Evolutionary conservation across 2,888 invertebrate genomes (phyloP).

Genomic region (Clusia tigrina): DNA sequence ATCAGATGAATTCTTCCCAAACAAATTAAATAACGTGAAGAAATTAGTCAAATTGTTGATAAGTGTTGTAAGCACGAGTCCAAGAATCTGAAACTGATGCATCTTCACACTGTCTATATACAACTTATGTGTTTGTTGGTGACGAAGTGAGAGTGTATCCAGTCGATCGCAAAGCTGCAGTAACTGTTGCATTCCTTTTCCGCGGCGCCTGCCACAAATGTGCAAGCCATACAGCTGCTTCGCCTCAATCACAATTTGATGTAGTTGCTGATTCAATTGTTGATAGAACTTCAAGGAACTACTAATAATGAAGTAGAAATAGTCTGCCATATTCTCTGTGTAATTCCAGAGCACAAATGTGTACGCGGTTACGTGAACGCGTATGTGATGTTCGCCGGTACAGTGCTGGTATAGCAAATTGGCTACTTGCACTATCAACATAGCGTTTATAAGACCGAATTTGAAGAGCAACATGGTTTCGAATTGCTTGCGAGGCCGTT

Average conservation of each 20-base stretch:
- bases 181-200: conserved; percentile 32
- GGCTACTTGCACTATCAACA: conserved; percentile 49
- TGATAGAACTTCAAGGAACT: conserved; percentile 48
- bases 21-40: conserved; percentile 50
- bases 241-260: conserved; percentile 26
- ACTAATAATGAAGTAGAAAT: conserved; percentile 48
- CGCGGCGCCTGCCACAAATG: conserved; percentile 13
- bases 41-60: conserved; percentile 52
- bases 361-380: conserved; percentile 46
- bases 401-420: conserved; percentile 40
- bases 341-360: conserved; percentile 55
- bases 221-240: not conserved
- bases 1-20: conserved; percentile 40
- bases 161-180: conserved; percentile 42
- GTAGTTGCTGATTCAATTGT: conserved; percentile 42
- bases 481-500: conserved; percentile 38
- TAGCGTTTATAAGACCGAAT: conserved; percentile 48
- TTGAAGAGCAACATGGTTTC: conserved; percentile 49
- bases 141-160: conserved; percentile 33
- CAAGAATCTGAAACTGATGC: conserved; percentile 53
- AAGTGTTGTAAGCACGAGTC: conserved; percentile 48
- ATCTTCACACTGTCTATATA: conserved; percentile 41
- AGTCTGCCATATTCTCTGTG: conserved; percentile 56
- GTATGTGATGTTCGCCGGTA: conserved; percentile 19
- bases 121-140: conserved; percentile 38